Evolutionary conservation across 2,113 vertebrate species (phyloP), one percentile per base, ranked within the genome.

Genomic region (Kryptolebias marmoratus): DNA sequence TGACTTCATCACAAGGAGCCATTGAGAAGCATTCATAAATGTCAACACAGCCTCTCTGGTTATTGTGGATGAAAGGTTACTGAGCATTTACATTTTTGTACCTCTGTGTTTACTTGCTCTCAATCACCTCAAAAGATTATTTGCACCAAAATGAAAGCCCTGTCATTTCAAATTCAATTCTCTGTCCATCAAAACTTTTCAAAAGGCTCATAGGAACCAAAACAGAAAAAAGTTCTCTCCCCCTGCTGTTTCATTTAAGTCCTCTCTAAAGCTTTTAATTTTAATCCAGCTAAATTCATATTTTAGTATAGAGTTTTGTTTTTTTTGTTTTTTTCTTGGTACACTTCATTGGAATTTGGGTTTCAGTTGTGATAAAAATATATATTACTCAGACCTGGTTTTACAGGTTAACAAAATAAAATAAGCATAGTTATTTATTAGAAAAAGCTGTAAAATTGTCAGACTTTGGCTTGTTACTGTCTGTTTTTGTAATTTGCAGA

Each of bases 71-170:
- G 66, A 80, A 69, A 81, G 74, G 73, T 63, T 72, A 66, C 47
- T 15, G 60, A 60, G 22, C 60, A 70, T 83, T 87, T 66, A 65
- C 53, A 62, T 73, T 79, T 79, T 79, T 58, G 79, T 87, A 79
- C 53, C 15, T 73, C 52, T 57, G n/a, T 80, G 71, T 83, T 85
- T 85, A 69, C 75, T 75, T 76, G 61, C 69, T 64, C 57, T 77
- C 48, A 32, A 53, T 77, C 53, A 52, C 59, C 58, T 59, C n/a
- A 50, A 56, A 77, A 64, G 77, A 60, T 4, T 57, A 42, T 66
- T 66, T 75, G 56, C 53, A 44, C 60, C n/a, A 31, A 53, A 85
- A 81, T 81, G 71, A 85, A 83, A 86, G 68, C 63, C 22, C 58
- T 39, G 32, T 77, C 63, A 70, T 78, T 82, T 73, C 32, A 67